These are phyloP conservation scores for Chauna torquata DNA, from an alignment of 2,113 vertebrate genomes.

Conservation along the genomic window DNA sequence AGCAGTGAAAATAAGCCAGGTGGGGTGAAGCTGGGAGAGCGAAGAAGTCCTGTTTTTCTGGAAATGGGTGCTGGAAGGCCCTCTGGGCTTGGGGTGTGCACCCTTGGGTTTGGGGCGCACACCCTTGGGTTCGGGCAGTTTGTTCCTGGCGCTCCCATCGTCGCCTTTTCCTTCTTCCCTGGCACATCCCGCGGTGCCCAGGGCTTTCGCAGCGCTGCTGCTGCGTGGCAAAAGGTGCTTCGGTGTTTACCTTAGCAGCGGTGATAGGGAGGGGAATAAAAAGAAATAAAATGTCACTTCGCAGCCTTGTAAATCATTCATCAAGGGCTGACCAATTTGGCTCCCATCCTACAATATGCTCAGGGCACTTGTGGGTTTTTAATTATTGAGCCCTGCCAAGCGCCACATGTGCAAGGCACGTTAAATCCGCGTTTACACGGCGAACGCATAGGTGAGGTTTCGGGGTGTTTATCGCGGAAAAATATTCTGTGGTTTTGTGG, in stretches of 20 bases:
- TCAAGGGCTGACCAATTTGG: conserved; percentile 67
- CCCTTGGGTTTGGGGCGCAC: background rate
- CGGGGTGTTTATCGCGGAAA: conserved; percentile 38
- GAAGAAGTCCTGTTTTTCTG: background rate
- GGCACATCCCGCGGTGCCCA: background rate
- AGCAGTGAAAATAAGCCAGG: background rate
- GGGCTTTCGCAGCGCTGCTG: background rate
- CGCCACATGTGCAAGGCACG: conserved; percentile 64
- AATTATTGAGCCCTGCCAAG: conserved; percentile 70
- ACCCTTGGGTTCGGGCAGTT: background rate
- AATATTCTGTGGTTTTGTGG: conserved; percentile 51
- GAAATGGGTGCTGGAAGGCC: background rate
- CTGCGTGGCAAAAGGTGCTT: conserved; percentile 37
- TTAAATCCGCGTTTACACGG: conserved; percentile 4
- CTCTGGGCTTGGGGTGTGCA: background rate
- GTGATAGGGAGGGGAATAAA: conserved; percentile 21
- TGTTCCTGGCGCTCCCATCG: background rate
- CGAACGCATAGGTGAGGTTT: conserved; percentile 31
- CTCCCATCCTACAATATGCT: conserved; percentile 66
- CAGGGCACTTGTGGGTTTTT: conserved; percentile 68
- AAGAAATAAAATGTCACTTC: conserved; percentile 67
- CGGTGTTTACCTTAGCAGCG: background rate
- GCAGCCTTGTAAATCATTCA: conserved; percentile 72
- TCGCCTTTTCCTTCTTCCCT: background rate
- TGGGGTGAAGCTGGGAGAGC: background rate